phyloP scores from a whole-genome alignment of 2,888 invertebrate genomes.

The Pecten maximus region DNA sequence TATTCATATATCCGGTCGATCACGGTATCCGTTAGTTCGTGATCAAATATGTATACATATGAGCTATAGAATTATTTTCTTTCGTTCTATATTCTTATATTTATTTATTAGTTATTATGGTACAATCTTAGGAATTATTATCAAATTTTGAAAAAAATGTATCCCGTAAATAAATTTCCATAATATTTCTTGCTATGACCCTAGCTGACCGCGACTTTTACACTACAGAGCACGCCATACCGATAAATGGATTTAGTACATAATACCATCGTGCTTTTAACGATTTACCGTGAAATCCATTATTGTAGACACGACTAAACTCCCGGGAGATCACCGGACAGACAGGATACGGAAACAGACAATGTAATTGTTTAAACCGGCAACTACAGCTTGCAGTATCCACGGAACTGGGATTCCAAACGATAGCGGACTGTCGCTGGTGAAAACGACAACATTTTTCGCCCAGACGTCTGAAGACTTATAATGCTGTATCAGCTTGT shows the following conservation, averaged over 20 bases:
- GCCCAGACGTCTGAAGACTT: too few species aligned
- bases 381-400: neutral
- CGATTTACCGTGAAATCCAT: constrained; percentile 5
- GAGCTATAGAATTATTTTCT: too few species aligned
- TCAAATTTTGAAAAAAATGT: too few species aligned
- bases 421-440: neutral
- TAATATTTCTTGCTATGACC: too few species aligned
- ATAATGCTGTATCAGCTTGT: neutral
- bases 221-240: neutral
- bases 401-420: neutral
- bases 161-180: too few species aligned
- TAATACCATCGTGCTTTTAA: neutral
- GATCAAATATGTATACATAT: too few species aligned
- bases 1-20: too few species aligned
- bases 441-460: neutral
- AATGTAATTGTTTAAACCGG: neutral
- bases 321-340: neutral
- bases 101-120: too few species aligned
- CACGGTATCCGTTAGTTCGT: too few species aligned
- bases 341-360: neutral
- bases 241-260: neutral
- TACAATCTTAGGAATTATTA: too few species aligned
- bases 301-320: neutral
- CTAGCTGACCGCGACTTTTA: neutral
- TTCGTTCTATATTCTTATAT: too few species aligned